Evolutionary conservation across 2,888 invertebrate genomes (phyloP).

Genomic region (Hofmannophila pseudospretella): DNA sequence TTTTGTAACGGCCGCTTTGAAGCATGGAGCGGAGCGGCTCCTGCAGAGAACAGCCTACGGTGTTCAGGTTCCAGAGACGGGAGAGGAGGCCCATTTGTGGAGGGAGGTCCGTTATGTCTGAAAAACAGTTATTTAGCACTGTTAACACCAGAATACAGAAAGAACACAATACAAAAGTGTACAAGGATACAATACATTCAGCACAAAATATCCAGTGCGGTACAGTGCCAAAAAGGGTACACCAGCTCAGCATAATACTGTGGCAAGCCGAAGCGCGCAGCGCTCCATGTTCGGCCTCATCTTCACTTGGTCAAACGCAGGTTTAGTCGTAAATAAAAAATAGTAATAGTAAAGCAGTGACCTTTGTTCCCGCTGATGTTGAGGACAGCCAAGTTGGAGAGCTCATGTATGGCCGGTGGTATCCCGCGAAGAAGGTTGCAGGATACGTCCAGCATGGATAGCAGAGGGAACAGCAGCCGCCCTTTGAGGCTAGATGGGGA

Average conservation of each 20-base stretch:
- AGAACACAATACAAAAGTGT: no score
- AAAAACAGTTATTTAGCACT: background rate
- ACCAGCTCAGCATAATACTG: no score
- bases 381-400: conserved; percentile 93
- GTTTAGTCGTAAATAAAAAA: no score
- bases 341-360: no score
- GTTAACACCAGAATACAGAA: no score
- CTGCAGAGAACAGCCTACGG: conserved; percentile 90
- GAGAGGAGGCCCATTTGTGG: conserved; percentile 96
- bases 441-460: conserved; percentile 96
- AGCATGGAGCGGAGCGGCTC: conserved; percentile 95
- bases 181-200: no score
- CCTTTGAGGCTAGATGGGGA: conserved; percentile 71
- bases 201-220: no score
- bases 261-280: no score
- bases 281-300: no score
- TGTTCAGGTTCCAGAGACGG: conserved; percentile 97
- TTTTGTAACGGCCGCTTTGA: conserved; percentile 94
- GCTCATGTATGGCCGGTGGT: conserved; percentile 89
- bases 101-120: conserved; percentile 91
- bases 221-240: no score
- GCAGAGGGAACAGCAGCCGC: conserved; percentile 91
- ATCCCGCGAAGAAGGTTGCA: conserved; percentile 86
- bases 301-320: no score
- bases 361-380: conserved; percentile 92